A percentile compares a stretch with the other conserved stretches of the same genome.
Evolutionary conservation across 2,797 vertebrate species (phyloP).

Genomic region (Brotula barbata): DNA sequence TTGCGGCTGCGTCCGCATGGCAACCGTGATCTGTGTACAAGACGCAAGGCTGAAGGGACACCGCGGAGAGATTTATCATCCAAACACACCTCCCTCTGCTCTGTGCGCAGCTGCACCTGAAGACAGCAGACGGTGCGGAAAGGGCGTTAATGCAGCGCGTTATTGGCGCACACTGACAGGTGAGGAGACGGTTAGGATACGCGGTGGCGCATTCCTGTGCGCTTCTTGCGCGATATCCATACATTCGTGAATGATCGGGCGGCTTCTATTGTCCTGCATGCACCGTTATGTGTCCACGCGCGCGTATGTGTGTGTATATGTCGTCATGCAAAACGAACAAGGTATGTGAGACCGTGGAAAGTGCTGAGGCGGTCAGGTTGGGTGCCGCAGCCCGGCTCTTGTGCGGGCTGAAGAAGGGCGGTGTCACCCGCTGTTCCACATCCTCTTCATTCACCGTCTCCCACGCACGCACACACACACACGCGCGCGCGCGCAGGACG

Average conservation of each 20-base stretch:
- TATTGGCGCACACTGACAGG: slow-evolving; percentile 57
- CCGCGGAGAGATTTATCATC: neutral
- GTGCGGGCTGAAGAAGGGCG: slow-evolving; percentile 33
- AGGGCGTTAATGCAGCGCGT: slow-evolving; percentile 43
- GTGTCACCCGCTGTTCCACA: slow-evolving; percentile 36
- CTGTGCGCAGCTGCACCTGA: neutral
- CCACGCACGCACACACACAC: neutral
- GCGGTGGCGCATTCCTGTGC: slow-evolving; percentile 23
- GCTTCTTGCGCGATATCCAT: neutral
- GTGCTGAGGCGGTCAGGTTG: slow-evolving; percentile 31
- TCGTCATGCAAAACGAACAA: slow-evolving; percentile 22
- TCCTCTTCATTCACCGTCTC: neutral
- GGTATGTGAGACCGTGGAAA: slow-evolving; percentile 28
- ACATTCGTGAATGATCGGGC: neutral
- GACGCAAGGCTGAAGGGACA: slow-evolving; percentile 11
- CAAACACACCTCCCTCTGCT: no score
- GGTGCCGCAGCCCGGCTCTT: slow-evolving; percentile 56
- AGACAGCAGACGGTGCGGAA: neutral
- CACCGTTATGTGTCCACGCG: neutral
- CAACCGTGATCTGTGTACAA: slow-evolving; percentile 66
- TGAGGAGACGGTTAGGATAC: slow-evolving; percentile 39
- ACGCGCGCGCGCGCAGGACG: no score
- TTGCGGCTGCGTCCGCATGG: slow-evolving; percentile 69
- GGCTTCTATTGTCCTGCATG: neutral
- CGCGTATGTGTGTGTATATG: neutral